Percentiles rank a stretch among this genome's conserved stretches.
These are phyloP conservation scores for Bembecia ichneumoniformis DNA, from an alignment of 2,888 invertebrate genomes.

Conservation along the genomic window DNA sequence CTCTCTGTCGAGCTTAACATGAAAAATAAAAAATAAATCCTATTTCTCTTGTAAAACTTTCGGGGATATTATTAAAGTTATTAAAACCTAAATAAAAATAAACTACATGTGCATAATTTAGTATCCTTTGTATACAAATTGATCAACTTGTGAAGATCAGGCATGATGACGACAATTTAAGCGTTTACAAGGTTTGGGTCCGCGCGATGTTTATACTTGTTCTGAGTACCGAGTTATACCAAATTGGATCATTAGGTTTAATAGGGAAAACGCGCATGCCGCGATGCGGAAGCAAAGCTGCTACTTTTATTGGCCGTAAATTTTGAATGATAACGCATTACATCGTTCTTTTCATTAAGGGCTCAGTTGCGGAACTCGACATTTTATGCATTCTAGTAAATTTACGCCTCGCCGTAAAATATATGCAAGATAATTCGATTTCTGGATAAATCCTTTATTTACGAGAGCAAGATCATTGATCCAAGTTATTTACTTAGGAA, in stretches of 20 bases:
- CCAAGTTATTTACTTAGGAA: slow-evolving; percentile 8
- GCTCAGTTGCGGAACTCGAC: slow-evolving; percentile 22
- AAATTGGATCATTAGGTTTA: background rate
- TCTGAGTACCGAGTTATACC: too few species aligned
- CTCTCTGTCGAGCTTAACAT: too few species aligned
- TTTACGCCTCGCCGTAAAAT: slow-evolving; percentile 30
- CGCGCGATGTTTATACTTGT: too few species aligned
- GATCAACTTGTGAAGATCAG: too few species aligned
- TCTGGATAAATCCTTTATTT: slow-evolving; percentile 21
- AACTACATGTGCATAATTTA: too few species aligned
- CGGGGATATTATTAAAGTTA: too few species aligned
- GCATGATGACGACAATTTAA: too few species aligned
- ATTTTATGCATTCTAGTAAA: slow-evolving; percentile 26
- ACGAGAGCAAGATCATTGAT: slow-evolving; percentile 17
- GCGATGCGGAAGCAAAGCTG: background rate
- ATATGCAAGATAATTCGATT: slow-evolving; percentile 23
- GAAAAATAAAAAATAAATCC: too few species aligned
- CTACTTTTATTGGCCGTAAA: slow-evolving; percentile 24
- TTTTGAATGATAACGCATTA: slow-evolving; percentile 27
- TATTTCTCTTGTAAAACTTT: too few species aligned
- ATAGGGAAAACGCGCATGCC: background rate
- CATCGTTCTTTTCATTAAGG: slow-evolving; percentile 29
- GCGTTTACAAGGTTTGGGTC: too few species aligned
- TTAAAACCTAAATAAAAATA: too few species aligned
- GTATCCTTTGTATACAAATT: too few species aligned